Evolutionary conservation across 2,113 vertebrate species (phyloP).

Genomic region (Ardeotis arabs): DNA sequence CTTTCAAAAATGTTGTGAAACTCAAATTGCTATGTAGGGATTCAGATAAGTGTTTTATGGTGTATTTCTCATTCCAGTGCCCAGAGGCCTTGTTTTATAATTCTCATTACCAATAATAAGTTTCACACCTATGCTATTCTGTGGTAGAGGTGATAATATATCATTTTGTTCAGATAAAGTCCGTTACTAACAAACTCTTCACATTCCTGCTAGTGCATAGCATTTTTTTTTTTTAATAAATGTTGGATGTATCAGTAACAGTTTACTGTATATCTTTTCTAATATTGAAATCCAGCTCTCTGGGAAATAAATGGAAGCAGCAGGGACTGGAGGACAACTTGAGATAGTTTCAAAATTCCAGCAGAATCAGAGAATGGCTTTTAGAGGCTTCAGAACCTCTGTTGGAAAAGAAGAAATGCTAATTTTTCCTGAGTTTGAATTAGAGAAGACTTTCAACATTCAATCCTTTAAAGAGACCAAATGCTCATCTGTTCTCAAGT

Average conservation of each 20-base stretch:
- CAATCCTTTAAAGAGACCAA: neutral
- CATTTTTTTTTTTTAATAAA: neutral
- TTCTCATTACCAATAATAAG: slow-evolving; percentile 28
- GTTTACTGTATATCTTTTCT: neutral
- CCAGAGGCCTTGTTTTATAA: slow-evolving; percentile 36
- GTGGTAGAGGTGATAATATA: neutral
- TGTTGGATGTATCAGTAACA: neutral
- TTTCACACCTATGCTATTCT: neutral
- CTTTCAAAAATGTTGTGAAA: slow-evolving; percentile 26
- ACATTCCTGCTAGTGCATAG: neutral
- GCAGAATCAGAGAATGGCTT: neutral
- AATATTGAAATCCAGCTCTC: neutral
- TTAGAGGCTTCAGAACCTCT: neutral
- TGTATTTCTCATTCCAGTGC: slow-evolving; percentile 7
- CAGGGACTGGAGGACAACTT: neutral
- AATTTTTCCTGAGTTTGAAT: neutral
- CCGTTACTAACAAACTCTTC: neutral
- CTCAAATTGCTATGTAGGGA: neutral
- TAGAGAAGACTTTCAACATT: neutral
- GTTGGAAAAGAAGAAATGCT: neutral
- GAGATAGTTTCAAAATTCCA: neutral
- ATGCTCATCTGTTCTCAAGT: neutral
- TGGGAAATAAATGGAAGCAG: neutral
- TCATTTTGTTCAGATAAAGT: neutral
- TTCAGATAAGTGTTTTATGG: slow-evolving; percentile 20